Conservation (phyloP, 2,888 invertebrate genomes). For the Entomobrya multifasciata region DNA sequence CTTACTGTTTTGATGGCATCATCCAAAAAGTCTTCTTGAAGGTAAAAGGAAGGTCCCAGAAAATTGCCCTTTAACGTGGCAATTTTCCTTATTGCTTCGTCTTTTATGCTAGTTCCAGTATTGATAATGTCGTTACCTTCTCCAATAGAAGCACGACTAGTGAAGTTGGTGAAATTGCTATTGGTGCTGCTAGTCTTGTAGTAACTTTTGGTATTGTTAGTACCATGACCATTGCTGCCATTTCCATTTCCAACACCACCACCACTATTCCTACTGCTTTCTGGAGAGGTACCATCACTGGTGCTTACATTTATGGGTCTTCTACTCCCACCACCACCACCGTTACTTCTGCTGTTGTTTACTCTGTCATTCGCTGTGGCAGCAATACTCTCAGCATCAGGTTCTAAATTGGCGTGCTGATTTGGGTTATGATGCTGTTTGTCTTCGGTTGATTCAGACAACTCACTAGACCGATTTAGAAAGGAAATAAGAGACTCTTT, state of each 20-base stretch:
- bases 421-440: slow-evolving; percentile 11
- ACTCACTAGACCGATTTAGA: slow-evolving; percentile 72
- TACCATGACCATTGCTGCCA: slow-evolving; percentile 19
- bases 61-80: slow-evolving; percentile 81
- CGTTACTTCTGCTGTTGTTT: neutral
- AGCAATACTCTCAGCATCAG: slow-evolving; percentile 25
- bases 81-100: slow-evolving; percentile 82
- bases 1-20: slow-evolving; percentile 77
- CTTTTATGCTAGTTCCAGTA: slow-evolving; percentile 78
- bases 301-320: neutral
- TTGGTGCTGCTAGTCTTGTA: neutral
- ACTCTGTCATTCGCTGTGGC: neutral
- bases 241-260: slow-evolving; percentile 28
- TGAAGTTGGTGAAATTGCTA: slow-evolving; percentile 5
- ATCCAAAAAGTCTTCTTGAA: slow-evolving; percentile 77
- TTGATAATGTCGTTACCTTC: neutral
- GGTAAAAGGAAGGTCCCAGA: slow-evolving; percentile 78
- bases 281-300: neutral
- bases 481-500: slow-evolving; percentile 81
- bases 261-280: slow-evolving; percentile 28
- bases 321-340: neutral
- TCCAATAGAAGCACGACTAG: neutral
- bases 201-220: neutral
- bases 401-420: slow-evolving; percentile 35
- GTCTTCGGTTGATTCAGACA: neutral